Conservation (phyloP, 2,113 vertebrate species). For the Pollachius pollachius region DNA sequence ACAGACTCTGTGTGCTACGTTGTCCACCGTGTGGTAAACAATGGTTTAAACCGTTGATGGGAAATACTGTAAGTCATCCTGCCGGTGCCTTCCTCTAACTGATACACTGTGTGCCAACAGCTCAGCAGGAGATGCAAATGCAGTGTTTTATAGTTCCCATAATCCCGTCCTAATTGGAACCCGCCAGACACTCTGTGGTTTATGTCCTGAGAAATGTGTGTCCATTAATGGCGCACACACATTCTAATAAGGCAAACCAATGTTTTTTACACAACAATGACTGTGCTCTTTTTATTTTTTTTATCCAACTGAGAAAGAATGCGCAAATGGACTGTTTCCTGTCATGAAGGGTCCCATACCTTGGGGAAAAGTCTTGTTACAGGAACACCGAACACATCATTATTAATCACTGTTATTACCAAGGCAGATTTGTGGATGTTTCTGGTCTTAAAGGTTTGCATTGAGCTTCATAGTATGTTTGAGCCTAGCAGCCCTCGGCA, state of each 20-base stretch:
- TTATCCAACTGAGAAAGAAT: slow-evolving; percentile 58
- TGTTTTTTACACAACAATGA: slow-evolving; percentile 55
- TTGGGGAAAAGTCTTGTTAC: slow-evolving; percentile 56
- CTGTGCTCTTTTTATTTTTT: slow-evolving; percentile 41
- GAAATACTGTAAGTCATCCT: background rate
- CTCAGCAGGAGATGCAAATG: slow-evolving; percentile 39
- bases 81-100: background rate
- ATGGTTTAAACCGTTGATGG: background rate
- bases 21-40: background rate
- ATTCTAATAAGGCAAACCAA: slow-evolving; percentile 40
- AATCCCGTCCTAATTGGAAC: slow-evolving; percentile 58
- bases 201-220: slow-evolving; percentile 16
- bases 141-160: slow-evolving; percentile 61
- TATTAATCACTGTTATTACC: slow-evolving; percentile 62
- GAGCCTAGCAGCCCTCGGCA: background rate
- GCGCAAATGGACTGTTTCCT: slow-evolving; percentile 64
- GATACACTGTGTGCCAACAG: background rate
- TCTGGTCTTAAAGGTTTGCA: slow-evolving; percentile 8
- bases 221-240: slow-evolving; percentile 44
- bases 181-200: slow-evolving; percentile 42
- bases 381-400: slow-evolving; percentile 48
- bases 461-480: background rate
- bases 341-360: slow-evolving; percentile 61
- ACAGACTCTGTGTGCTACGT: background rate
- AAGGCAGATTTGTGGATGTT: slow-evolving; percentile 10